Evolutionary conservation across 2,888 invertebrate species (phyloP).

Genomic region (Cantharis lateralis): DNA sequence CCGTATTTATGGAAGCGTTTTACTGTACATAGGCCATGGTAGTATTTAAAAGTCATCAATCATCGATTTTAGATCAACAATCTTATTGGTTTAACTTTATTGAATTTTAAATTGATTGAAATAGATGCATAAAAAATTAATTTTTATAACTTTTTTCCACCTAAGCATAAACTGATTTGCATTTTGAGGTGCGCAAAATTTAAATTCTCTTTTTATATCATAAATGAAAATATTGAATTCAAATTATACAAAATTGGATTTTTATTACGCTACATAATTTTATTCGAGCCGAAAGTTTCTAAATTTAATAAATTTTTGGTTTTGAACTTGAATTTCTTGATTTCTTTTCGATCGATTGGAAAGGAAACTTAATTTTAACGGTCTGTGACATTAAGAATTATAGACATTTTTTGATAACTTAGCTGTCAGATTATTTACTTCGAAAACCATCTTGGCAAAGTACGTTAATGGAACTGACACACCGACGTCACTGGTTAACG

Average conservation of each 20-base stretch:
- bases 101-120: constrained; percentile 4
- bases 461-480: constrained; percentile 4
- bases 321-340: neutral
- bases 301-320: neutral
- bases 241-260: neutral
- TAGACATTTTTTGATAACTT: constrained; percentile 13
- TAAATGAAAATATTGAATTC: neutral
- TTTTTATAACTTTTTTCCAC: constrained; percentile 1
- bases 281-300: neutral
- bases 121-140: neutral
- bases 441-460: constrained; percentile 3
- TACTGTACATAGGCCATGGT: neutral
- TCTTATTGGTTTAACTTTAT: neutral
- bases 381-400: constrained; percentile 11
- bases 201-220: neutral
- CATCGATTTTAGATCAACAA: constrained; percentile 2
- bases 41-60: constrained; percentile 6
- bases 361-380: neutral
- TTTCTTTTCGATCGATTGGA: neutral
- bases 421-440: constrained; percentile 19
- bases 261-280: neutral
- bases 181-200: neutral
- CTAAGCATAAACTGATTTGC: neutral
- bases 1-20: constrained; percentile 3
- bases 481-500: constrained; percentile 11